A percentile compares a stretch with the other conserved stretches of the same genome.
These are phyloP conservation scores for Brienomyrus longianalis DNA, from an alignment of 2,113 vertebrate genomes.

Conservation along the genomic window DNA sequence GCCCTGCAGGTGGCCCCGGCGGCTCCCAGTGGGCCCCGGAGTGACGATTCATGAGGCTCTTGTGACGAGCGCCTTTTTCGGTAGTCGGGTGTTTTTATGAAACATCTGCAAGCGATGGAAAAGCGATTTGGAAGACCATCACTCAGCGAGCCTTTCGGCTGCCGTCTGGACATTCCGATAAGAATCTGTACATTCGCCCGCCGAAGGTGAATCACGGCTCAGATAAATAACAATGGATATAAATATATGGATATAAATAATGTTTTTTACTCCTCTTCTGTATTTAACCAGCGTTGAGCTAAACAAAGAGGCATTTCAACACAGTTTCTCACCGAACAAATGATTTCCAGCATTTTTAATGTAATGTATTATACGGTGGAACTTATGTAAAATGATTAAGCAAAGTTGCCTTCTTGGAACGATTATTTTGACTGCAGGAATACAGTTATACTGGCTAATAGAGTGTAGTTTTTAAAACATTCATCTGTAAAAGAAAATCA, in stretches of 20 bases:
- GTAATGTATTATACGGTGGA: neutral
- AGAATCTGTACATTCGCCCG: neutral
- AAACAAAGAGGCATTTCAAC: neutral
- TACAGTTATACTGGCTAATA: neutral
- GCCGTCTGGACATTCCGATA: neutral
- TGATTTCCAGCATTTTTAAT: neutral
- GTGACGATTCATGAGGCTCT: conserved; percentile 1
- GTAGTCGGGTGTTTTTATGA: neutral
- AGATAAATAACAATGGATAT: neutral
- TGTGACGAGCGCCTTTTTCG: neutral
- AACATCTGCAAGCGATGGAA: conserved; percentile 9
- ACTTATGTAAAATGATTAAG: neutral
- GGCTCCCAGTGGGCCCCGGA: neutral
- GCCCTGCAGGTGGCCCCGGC: neutral
- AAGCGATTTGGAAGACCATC: neutral
- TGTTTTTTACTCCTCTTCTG: neutral
- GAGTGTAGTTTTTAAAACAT: neutral
- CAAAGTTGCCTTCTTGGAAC: neutral
- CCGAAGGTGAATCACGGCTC: neutral
- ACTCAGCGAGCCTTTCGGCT: neutral
- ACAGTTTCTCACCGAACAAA: neutral
- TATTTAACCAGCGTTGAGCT: neutral
- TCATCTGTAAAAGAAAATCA: neutral
- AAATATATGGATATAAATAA: neutral
- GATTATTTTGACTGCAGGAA: neutral